Percentiles rank a stretch among this genome's conserved stretches.
Evolutionary conservation across 2,797 vertebrate genomes (phyloP).

Genomic region (Syngnathus rostellatus): DNA sequence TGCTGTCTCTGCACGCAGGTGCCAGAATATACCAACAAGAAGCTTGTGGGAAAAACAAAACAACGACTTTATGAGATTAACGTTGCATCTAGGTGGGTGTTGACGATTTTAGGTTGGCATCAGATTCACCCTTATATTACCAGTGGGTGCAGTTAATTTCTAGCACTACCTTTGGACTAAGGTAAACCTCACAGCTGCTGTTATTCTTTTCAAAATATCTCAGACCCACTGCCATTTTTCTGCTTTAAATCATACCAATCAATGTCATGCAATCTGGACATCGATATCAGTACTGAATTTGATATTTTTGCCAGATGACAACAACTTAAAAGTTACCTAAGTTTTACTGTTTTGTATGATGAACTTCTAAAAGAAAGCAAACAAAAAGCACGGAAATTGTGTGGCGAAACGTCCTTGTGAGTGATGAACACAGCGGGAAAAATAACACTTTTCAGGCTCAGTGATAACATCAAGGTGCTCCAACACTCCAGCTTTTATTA

Average conservation of each 20-base stretch:
- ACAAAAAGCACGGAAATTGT: not conserved
- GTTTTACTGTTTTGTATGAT: not conserved
- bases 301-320: not conserved
- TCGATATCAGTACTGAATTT: not conserved
- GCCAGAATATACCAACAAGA: constrained; percentile 6
- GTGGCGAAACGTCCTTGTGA: constrained; percentile 19
- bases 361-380: not conserved
- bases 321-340: not conserved
- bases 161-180: not conserved
- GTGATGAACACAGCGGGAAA: constrained; percentile 12
- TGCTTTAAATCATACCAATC: not conserved
- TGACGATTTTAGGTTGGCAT: not conserved
- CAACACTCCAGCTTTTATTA: constrained; percentile 15
- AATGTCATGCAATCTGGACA: not conserved
- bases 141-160: not conserved
- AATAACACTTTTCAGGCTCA: constrained; percentile 11
- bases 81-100: not conserved
- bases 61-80: not conserved
- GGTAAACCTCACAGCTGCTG: not conserved
- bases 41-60: constrained; percentile 12
- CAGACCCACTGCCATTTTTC: not conserved
- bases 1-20: constrained; percentile 11
- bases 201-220: not conserved
- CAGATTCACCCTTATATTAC: constrained; percentile 1
- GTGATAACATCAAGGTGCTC: constrained; percentile 16